Evolutionary conservation across 2,888 invertebrate species (phyloP), one percentile per base, ranked within the genome.

Genomic region (Marronus borbonicus): DNA sequence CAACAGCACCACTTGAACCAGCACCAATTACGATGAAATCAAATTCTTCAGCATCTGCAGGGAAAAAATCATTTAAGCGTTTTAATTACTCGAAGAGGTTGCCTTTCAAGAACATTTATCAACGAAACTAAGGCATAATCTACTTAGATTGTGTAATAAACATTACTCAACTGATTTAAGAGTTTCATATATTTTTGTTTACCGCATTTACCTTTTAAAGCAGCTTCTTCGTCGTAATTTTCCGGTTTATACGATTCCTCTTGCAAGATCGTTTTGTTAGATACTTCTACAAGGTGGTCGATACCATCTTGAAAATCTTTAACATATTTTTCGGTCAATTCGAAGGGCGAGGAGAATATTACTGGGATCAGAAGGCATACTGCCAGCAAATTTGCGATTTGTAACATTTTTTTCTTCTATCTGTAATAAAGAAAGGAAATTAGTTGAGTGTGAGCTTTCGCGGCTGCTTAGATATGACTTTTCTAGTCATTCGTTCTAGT

Each of bases 1-100:
- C 82, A 28, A 90, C 89, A 4, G 90, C 87, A 7, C 91, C 91
- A 3, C 90, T 86, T 1, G 89, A 86, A 12, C 90, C 90, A 10
- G 88, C 89, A 0, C 90, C 90, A 5, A 90, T 86, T 49, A 90
- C 83, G 77, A 90, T 87, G 77, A 89, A 90, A 82, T 90, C 90
- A 81, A 85, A 90, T 86, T 85, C 84, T 76, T 85, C 83, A 0
- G 83, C 82, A 50, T 84, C 86, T 86, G 44, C 12, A 44, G 44
- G 44, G 8, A 2, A 44, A 44, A 44, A 36, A 36, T 36, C 31
- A 36, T 36, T 5, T 36, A 36, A 36, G 0, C 5, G 4, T 36
- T 36, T 36, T 36, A 36, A 0, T 36, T 31, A 4, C 3, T 36
- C 5, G 31, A 36, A 36, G 5, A 4, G 31, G 31, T 36, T 36